A percentile compares a stretch with the other conserved stretches of the same genome.
Evolutionary conservation across 2,888 invertebrate genomes (phyloP).

Genomic region (Drosophila pseudotakahashii): DNA sequence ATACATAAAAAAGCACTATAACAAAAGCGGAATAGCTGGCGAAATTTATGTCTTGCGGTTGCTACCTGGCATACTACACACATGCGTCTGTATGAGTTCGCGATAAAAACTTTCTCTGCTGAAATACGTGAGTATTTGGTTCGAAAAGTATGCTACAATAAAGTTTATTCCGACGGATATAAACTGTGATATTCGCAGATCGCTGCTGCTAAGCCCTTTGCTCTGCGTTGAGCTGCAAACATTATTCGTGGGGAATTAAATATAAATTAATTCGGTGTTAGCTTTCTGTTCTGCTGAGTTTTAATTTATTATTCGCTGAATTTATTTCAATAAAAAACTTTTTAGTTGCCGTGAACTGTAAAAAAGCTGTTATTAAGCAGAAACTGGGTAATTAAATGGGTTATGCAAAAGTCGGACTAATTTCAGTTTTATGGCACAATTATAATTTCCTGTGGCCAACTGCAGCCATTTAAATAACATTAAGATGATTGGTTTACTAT

Average conservation of each 20-base stretch:
- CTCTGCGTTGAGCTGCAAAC: not conserved
- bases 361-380: not conserved
- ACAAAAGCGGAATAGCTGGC: slow-evolving; percentile 42
- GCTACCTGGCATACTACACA: slow-evolving; percentile 20
- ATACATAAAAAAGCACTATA: slow-evolving; percentile 37
- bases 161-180: slow-evolving; percentile 21
- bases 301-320: not conserved
- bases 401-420: no score
- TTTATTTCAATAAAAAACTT: not conserved
- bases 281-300: not conserved
- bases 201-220: not conserved
- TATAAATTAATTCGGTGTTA: slow-evolving; percentile 12
- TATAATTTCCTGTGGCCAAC: accelerated
- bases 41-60: slow-evolving; percentile 47
- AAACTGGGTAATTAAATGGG: not conserved
- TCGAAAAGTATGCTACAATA: slow-evolving; percentile 60
- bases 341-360: not conserved
- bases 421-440: not conserved
- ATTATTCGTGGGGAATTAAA: slow-evolving; percentile 1
- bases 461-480: not conserved
- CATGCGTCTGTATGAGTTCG: slow-evolving; percentile 18
- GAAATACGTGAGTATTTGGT: slow-evolving; percentile 39
- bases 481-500: no score
- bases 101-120: slow-evolving; percentile 54
- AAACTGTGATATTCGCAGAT: slow-evolving; percentile 26